Evolutionary conservation across 2,797 vertebrate genomes (phyloP).

Genomic region (Sphenopsis melanotis): DNA sequence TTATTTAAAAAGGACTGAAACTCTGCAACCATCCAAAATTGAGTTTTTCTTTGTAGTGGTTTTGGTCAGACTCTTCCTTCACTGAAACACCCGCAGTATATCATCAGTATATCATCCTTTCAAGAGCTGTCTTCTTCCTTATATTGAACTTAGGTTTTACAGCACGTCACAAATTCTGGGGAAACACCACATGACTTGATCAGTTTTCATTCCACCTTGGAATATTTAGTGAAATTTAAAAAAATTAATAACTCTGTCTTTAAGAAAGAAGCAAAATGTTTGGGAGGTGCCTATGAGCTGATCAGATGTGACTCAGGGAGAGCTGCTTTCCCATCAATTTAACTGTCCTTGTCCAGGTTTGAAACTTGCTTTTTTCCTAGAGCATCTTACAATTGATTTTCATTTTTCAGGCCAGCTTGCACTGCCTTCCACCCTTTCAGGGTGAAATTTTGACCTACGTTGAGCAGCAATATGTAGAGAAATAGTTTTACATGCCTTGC

Average conservation of each 20-base stretch:
- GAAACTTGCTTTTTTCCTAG: background rate
- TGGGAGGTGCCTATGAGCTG: background rate
- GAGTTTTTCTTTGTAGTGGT: background rate
- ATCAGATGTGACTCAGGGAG: background rate
- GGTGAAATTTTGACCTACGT: background rate
- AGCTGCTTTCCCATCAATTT: background rate
- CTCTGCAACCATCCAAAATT: background rate
- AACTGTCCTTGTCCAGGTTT: background rate
- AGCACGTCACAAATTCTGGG: background rate
- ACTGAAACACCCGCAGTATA: background rate
- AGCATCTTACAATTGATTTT: background rate
- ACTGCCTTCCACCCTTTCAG: background rate
- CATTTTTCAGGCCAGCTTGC: background rate
- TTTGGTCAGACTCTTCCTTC: background rate
- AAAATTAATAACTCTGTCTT: background rate
- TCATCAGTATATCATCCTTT: background rate
- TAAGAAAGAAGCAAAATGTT: background rate
- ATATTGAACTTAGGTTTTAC: background rate
- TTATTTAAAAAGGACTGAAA: background rate
- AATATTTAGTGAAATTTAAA: background rate
- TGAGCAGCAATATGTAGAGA: background rate
- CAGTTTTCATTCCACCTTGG: background rate
- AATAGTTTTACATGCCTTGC: background rate
- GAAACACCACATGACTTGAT: background rate
- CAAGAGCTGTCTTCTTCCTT: background rate